A percentile compares a stretch with the other conserved stretches of the same genome.
phyloP scores from a whole-genome alignment of 30 jellyfish, hydroid and myxozoan genomes.

The Aurelia coerulea region DNA sequence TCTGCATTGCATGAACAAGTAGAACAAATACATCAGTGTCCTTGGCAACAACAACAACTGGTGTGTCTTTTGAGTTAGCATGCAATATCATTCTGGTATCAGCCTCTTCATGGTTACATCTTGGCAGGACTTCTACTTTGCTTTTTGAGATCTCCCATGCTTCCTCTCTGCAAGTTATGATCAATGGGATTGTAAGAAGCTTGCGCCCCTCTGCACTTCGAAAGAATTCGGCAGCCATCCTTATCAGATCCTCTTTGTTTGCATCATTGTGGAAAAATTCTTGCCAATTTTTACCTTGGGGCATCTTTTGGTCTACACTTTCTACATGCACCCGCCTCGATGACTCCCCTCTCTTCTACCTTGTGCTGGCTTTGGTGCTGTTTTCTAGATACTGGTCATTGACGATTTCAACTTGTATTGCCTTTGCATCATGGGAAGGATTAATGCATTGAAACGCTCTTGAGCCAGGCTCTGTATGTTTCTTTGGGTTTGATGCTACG shows the following conservation, averaged over 20 bases:
- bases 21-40: too few species aligned
- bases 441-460: too few species aligned
- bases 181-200: neutral
- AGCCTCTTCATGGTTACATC: slow-evolving; percentile 32
- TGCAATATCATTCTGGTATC: too few species aligned
- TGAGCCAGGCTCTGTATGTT: too few species aligned
- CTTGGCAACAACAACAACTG: too few species aligned
- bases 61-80: too few species aligned
- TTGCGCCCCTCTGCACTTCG: slow-evolving; percentile 12
- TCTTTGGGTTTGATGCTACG: too few species aligned
- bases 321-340: slow-evolving; percentile 16
- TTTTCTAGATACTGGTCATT: too few species aligned
- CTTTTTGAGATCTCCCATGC: slow-evolving; percentile 12
- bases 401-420: too few species aligned
- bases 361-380: slow-evolving; percentile 26
- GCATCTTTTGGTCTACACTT: slow-evolving; percentile 37
- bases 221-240: neutral
- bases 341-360: slow-evolving; percentile 18
- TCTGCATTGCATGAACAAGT: too few species aligned
- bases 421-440: too few species aligned
- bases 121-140: slow-evolving; percentile 7
- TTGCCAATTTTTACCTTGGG: slow-evolving; percentile 25
- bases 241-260: neutral
- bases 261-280: slow-evolving; percentile 35
- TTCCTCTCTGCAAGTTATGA: slow-evolving; percentile 20